Percentiles rank a stretch among this genome's conserved stretches.
Evolutionary conservation across 1,140 invertebrate species (phyloP).

Genomic region (Aphelenchoides fujianensis): DNA sequence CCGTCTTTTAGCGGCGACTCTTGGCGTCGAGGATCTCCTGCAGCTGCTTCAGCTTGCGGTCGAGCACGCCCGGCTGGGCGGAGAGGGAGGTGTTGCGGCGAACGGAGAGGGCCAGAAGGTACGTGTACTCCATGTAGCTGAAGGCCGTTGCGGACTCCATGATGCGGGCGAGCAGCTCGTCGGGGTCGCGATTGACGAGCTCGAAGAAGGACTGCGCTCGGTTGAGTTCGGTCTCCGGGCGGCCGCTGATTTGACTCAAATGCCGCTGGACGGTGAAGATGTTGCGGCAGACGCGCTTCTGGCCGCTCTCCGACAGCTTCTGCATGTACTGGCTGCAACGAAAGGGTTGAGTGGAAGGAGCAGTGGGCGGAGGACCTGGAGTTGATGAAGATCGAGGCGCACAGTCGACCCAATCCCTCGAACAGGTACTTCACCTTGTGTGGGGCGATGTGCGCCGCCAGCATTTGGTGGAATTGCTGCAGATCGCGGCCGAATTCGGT

Average conservation of each 20-base stretch:
- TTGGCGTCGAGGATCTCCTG: slow-evolving; percentile 59
- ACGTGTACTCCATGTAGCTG: slow-evolving; percentile 79
- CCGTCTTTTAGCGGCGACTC: neutral
- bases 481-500: slow-evolving; percentile 77
- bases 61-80: slow-evolving; percentile 49
- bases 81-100: slow-evolving; percentile 42
- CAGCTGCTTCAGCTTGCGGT: slow-evolving; percentile 38
- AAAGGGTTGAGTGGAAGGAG: neutral
- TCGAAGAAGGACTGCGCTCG: slow-evolving; percentile 84
- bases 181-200: slow-evolving; percentile 78
- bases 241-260: slow-evolving; percentile 77
- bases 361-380: slow-evolving; percentile 64
- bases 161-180: slow-evolving; percentile 79
- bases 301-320: slow-evolving; percentile 73
- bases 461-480: slow-evolving; percentile 74
- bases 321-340: slow-evolving; percentile 72
- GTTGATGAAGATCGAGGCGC: slow-evolving; percentile 79
- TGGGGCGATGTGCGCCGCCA: slow-evolving; percentile 73
- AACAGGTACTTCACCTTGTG: slow-evolving; percentile 86
- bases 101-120: slow-evolving; percentile 60
- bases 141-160: slow-evolving; percentile 78
- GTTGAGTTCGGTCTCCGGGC: slow-evolving; percentile 78
- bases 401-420: slow-evolving; percentile 82
- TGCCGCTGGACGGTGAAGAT: slow-evolving; percentile 81
- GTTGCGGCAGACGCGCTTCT: slow-evolving; percentile 70